phyloP scores from a whole-genome alignment of 2,888 invertebrate genomes.

The Pedicia rivosa region DNA sequence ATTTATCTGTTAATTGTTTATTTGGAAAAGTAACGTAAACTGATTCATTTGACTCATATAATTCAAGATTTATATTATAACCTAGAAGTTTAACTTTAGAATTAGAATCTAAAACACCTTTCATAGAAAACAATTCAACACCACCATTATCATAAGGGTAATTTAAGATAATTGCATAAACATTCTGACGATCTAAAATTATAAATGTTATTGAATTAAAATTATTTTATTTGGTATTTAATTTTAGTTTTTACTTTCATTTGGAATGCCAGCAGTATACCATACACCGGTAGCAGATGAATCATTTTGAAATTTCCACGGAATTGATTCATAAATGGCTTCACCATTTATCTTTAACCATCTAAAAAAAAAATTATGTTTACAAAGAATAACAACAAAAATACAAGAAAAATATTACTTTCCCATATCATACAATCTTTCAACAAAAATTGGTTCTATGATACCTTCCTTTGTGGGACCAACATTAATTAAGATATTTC shows the following conservation, averaged over 20 bases:
- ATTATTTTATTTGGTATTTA: no score
- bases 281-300: slow-evolving; percentile 52
- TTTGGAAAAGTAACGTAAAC: slow-evolving; percentile 24
- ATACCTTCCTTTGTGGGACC: slow-evolving; percentile 83
- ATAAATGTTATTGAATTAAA: no score
- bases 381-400: no score
- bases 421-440: slow-evolving; percentile 63
- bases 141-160: slow-evolving; percentile 49
- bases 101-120: slow-evolving; percentile 16
- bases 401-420: no score
- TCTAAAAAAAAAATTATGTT: no score
- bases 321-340: slow-evolving; percentile 62
- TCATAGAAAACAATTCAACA: slow-evolving; percentile 31
- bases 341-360: slow-evolving; percentile 80
- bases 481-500: slow-evolving; percentile 47
- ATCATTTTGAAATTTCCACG: slow-evolving; percentile 75
- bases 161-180: slow-evolving; percentile 51
- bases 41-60: slow-evolving; percentile 16
- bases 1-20: slow-evolving; percentile 24
- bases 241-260: no score
- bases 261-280: slow-evolving; percentile 40
- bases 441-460: slow-evolving; percentile 73
- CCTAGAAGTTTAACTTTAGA: slow-evolving; percentile 36
- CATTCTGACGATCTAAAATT: slow-evolving; percentile 19
- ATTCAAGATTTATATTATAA: slow-evolving; percentile 21